Base-by-base conservation (phyloP, 1,140 invertebrate genomes). In the Hylaeus anthracinus region DNA sequence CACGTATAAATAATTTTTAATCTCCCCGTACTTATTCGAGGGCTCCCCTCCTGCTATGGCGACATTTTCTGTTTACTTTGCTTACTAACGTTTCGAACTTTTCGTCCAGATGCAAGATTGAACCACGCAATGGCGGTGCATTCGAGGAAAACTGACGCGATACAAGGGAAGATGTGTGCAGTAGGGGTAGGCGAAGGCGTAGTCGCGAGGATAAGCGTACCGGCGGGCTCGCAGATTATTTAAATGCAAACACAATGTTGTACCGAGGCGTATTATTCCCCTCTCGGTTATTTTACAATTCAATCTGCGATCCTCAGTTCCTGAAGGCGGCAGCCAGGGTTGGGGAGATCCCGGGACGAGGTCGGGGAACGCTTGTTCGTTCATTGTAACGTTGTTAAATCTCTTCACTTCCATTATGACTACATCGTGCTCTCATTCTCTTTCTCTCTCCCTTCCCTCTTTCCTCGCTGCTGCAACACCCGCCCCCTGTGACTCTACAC, bases 341-440 rank as follows among this genome's bases (percentile, higher is more conserved):
- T 64, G 56, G 63, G 51, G 69, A 48, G 73, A 79, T 43, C 60
- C 71, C 58, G 79, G 73, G 55, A 84, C 37, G 76, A 43, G 79
- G 65, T 15, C 60, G 64, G 64, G 79, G 58, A 76, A 73, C 86
- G 80, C 71, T 88, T 81, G 87, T 83, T 91, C 91, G 89, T 89
- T 91, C 89, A 92, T 92, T 92, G 91, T 92, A 91, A 92, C 91
- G 88, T 90, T 91, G 90, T 92, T 92, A 92, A 92, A 91, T 92
- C 91, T 91, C 88, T 79, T 84, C 87, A 86, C 90, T 90, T 91
- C 90, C 86, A 88, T 90, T 89, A 88, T 66, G 88, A 86, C 83
- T 87, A 80, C 65, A 65, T 82, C 76, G 60, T 72, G 58, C 81
- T 84, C 79, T 69, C 73, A 73, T 66, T 73, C 80, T 83, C 80